A percentile compares a stretch with the other conserved stretches of the same genome.
phyloP scores from a whole-genome alignment of 1,140 invertebrate species.

The Macrosteles quadrilineatus region DNA sequence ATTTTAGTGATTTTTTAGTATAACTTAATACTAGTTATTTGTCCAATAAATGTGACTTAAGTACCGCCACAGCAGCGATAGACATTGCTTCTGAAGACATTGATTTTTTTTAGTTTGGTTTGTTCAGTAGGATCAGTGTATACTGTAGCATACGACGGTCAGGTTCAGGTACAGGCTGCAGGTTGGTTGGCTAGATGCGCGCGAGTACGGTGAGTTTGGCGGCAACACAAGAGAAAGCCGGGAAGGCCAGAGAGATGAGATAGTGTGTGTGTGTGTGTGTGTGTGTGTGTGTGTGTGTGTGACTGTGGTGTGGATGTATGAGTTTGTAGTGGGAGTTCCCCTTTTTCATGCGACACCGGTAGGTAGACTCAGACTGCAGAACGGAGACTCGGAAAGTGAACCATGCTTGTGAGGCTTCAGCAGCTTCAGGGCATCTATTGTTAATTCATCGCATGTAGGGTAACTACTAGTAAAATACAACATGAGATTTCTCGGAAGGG shows the following conservation, averaged over 20 bases:
- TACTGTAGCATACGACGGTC: not conserved
- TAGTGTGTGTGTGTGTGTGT: not conserved
- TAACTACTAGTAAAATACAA: no score
- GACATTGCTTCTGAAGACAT: no score
- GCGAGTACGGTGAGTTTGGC: conserved; percentile 16
- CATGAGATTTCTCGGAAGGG: no score
- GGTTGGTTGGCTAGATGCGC: not conserved
- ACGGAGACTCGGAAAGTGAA: no score
- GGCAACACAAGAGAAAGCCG: conserved; percentile 14
- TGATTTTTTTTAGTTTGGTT: not conserved
- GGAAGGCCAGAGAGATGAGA: conserved; percentile 16
- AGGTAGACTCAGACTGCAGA: no score
- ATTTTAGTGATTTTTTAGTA: no score
- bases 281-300: not conserved
- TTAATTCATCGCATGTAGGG: no score
- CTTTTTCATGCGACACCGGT: no score
- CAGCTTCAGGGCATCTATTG: conserved; percentile 4
- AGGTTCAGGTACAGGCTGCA: not conserved
- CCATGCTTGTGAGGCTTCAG: no score
- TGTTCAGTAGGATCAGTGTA: not conserved
- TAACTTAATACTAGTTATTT: no score
- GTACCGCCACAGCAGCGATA: no score
- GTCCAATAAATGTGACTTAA: no score
- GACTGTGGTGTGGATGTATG: not conserved
- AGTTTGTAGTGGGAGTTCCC: not conserved